phyloP scores from a whole-genome alignment of 2,797 vertebrate genomes.

The Iguana delicatissima region DNA sequence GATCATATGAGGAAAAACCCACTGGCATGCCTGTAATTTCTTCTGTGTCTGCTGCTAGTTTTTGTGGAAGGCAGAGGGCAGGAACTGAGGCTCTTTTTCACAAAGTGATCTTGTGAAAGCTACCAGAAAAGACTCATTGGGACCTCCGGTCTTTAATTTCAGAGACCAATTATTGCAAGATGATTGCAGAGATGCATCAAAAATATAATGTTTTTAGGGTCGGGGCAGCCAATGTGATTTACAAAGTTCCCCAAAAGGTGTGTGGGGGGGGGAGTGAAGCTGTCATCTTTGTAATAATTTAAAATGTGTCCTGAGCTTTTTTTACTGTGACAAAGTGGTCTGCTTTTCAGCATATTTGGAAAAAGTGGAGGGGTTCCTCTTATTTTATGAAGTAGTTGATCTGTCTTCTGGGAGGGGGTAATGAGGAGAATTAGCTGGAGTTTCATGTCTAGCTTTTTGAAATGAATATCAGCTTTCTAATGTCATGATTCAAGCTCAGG shows the following conservation, averaged over 20 bases:
- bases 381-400: background rate
- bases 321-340: background rate
- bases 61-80: background rate
- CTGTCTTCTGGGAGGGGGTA: background rate
- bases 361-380: background rate
- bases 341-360: background rate
- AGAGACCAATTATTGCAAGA: background rate
- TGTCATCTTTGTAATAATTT: background rate
- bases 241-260: background rate
- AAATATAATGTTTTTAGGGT: too few relatives aligned
- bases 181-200: background rate
- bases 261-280: background rate
- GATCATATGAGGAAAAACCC: too few relatives aligned
- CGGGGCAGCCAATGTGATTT: background rate
- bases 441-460: background rate
- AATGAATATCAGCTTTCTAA: conserved; percentile 9
- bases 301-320: conserved; percentile 6
- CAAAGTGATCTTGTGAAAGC: background rate
- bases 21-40: background rate
- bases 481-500: background rate
- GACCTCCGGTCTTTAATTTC: background rate
- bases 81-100: background rate
- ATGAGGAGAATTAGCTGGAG: conserved; percentile 1
- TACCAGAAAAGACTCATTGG: background rate
- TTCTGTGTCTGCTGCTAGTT: too few relatives aligned